phyloP scores from a whole-genome alignment of 1,140 invertebrate genomes.

The Drosophila parvula region DNA sequence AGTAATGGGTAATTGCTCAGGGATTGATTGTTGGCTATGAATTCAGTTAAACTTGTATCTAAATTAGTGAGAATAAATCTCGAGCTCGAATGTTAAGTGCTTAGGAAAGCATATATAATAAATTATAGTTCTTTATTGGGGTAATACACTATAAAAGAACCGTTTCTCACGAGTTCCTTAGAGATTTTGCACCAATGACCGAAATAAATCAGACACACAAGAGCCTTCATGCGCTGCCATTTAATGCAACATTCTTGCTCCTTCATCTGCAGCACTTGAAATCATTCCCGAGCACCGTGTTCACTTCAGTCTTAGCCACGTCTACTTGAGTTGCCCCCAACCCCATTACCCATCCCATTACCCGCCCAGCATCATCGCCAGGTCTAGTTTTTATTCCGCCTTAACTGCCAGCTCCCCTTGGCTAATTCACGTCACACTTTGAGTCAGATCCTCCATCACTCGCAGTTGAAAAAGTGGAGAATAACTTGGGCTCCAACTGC shows the following conservation, averaged over 20 bases:
- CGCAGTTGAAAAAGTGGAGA: slow-evolving; percentile 31
- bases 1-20: slow-evolving; percentile 36
- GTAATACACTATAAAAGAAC: background rate
- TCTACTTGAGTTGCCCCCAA: background rate
- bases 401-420: slow-evolving; percentile 41
- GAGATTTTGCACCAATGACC: slow-evolving; percentile 2
- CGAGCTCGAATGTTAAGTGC: background rate
- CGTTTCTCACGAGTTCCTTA: background rate
- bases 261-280: slow-evolving; percentile 8
- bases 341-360: slow-evolving; percentile 22
- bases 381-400: slow-evolving; percentile 33
- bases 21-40: slow-evolving; percentile 1
- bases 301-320: slow-evolving; percentile 7
- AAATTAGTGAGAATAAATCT: background rate
- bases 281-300: slow-evolving; percentile 1
- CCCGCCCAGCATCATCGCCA: slow-evolving; percentile 39
- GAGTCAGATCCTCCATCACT: slow-evolving; percentile 58
- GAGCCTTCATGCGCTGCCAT: slow-evolving; percentile 7
- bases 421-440: slow-evolving; percentile 75
- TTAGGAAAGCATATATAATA: background rate
- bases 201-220: slow-evolving; percentile 15
- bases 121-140: background rate
- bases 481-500: slow-evolving; percentile 18
- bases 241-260: slow-evolving; percentile 21
- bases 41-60: background rate